Base-by-base conservation (phyloP, 2,888 invertebrate genomes). In the Lobophora halterata region DNA sequence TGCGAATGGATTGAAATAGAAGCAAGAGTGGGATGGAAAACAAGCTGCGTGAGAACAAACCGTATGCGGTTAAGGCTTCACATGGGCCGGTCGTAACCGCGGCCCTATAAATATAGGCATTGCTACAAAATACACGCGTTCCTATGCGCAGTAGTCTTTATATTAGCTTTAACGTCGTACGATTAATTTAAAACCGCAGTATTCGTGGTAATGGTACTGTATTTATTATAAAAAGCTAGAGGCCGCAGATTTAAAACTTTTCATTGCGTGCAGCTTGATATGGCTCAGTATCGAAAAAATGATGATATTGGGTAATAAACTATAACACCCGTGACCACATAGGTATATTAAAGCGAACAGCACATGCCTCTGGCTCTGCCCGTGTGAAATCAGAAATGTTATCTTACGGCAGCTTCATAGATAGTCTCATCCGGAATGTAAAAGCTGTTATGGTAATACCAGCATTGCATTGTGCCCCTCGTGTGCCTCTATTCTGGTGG, bases 11-110 rank as follows among this genome's bases (percentile, higher is more conserved):
- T 45, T 53, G 38, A 38, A 50, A 42, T 49, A 34, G 26, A 51
- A 51, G 67, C 54, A 58, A 49, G 66, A 75, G 61, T 53, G 58
- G 58, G 69, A 78, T 53, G 60, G 59, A 57, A 67, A 65, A 64
- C 58, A 57, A 74, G 73, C 67, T 65, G 65, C 78, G 80, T 80
- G 79, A 77, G 80, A 81, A 79, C 70, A 67, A 65, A 66, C 65
- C 64, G 61, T 58, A 68, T 69, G 71, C 66, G 71, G 71, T 71
- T 56, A 60, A 68, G 61, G 57, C 67, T 66, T 67, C 68, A 65
- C 65, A 67, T 68, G 59, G 58, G 59, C 68, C 58, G 61, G 49
- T 55, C 57, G 55, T 56, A 64, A 65, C 66, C 63, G 54, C 66
- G 62, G 58, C 52, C 58, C 65, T 61, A 65, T 65, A 67, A 66